A percentile compares a stretch with the other conserved stretches of the same genome.
phyloP scores from a whole-genome alignment of 1,140 invertebrate genomes.

The Apocrypta bakeri region DNA sequence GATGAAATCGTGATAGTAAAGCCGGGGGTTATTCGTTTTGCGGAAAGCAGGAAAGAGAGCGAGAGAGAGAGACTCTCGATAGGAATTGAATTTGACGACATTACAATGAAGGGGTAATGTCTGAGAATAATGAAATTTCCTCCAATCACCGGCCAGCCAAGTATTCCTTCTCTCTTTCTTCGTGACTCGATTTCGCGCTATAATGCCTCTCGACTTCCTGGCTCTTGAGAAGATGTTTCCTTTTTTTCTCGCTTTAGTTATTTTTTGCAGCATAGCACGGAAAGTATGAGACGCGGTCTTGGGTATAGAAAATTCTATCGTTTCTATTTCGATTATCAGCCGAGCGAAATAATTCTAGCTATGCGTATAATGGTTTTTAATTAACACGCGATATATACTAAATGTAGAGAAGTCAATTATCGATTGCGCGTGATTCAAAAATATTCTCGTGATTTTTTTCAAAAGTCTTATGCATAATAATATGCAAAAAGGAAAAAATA shows the following conservation, averaged over 20 bases:
- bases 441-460: too few species aligned
- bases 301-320: slow-evolving; percentile 22
- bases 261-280: neutral
- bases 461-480: too few species aligned
- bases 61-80: slow-evolving; percentile 51
- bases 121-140: slow-evolving; percentile 73
- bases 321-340: neutral
- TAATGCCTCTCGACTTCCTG: neutral
- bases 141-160: slow-evolving; percentile 66
- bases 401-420: too few species aligned
- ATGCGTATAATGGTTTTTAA: neutral
- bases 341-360: neutral
- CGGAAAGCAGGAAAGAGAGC: slow-evolving; percentile 35
- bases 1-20: slow-evolving; percentile 21
- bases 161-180: neutral
- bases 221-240: neutral
- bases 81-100: slow-evolving; percentile 72
- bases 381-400: neutral
- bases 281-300: neutral
- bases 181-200: neutral
- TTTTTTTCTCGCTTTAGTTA: neutral
- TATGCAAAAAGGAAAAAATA: too few species aligned
- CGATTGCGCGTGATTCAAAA: neutral
- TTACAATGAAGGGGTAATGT: slow-evolving; percentile 73
- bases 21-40: slow-evolving; percentile 37